A percentile compares a stretch with the other conserved stretches of the same genome.
These are phyloP conservation scores for Ianthella basta DNA, from an alignment of 37 sponge, comb jelly and placozoan genomes.

Conservation along the genomic window DNA sequence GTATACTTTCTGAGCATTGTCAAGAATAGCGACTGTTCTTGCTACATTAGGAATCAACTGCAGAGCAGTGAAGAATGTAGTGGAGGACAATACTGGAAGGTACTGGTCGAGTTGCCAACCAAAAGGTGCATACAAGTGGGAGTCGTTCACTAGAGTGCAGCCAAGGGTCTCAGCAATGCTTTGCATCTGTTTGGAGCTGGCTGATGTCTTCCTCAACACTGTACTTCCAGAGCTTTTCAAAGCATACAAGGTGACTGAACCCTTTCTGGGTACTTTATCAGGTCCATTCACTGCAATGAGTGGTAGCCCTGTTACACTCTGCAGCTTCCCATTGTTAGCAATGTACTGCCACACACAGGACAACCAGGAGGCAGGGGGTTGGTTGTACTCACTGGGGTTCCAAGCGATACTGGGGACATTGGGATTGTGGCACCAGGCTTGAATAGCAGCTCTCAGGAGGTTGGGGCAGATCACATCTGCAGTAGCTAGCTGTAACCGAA, in stretches of 20 bases:
- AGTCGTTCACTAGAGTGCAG: constrained; percentile 15
- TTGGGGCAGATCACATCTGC: constrained; percentile 11
- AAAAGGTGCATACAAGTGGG: constrained; percentile 4
- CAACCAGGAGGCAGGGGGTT: constrained; percentile 54
- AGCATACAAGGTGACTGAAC: background rate
- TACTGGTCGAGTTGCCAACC: background rate
- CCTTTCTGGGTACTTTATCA: background rate
- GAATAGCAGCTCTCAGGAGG: constrained; percentile 35
- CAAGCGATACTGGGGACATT: constrained; percentile 20
- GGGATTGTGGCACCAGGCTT: constrained; percentile 23
- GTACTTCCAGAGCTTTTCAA: background rate
- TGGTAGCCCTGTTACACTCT: constrained; percentile 22
- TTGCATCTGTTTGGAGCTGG: background rate
- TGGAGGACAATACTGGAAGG: background rate
- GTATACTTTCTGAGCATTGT: background rate
- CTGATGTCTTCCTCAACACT: background rate
- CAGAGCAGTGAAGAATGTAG: background rate
- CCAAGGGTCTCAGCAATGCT: background rate
- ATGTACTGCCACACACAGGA: constrained; percentile 58
- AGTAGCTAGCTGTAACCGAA: constrained; percentile 16
- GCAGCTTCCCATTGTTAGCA: background rate
- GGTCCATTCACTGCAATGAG: constrained; percentile 22
- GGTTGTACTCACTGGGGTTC: constrained; percentile 27
- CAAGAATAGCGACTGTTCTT: background rate
- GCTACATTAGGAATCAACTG: background rate